phyloP scores from a whole-genome alignment of 2,888 invertebrate genomes.

The Limnephilus marmoratus region DNA sequence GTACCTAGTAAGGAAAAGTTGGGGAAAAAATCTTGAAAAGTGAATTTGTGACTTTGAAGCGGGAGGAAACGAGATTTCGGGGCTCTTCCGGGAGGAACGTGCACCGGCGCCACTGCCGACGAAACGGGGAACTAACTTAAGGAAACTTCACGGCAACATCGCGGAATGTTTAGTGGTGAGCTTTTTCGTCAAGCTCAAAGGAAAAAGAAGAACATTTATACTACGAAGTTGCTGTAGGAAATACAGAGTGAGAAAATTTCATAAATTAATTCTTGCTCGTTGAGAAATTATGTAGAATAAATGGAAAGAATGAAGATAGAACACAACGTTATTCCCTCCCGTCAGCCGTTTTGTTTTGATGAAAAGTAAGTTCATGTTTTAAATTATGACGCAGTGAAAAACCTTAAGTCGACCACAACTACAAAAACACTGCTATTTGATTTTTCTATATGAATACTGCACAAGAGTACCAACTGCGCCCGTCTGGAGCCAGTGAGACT shows the following conservation, averaged over 20 bases:
- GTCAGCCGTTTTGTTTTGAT: no score
- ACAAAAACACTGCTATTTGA: no score
- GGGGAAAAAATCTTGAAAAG: slow-evolving; percentile 46
- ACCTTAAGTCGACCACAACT: not conserved
- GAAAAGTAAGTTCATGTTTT: not conserved
- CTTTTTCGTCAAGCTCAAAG: not conserved
- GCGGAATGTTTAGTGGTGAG: not conserved
- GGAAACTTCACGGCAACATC: not conserved
- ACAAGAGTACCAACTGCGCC: no score
- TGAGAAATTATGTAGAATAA: not conserved
- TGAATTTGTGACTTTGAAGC: slow-evolving; percentile 54
- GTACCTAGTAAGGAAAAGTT: not conserved
- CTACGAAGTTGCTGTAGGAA: not conserved
- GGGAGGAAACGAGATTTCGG: slow-evolving; percentile 59
- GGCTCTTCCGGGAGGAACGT: slow-evolving; percentile 49
- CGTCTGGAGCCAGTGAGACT: no score
- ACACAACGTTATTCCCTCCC: not conserved
- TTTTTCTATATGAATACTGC: no score
- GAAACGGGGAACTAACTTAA: slow-evolving; percentile 29
- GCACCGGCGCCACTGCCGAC: slow-evolving; percentile 9
- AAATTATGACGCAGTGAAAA: not conserved
- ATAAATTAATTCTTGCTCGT: not conserved
- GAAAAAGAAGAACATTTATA: not conserved
- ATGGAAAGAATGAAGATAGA: not conserved
- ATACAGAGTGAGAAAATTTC: not conserved